Evolutionary conservation across 2,888 invertebrate genomes (phyloP), one percentile per base, ranked within the genome.

Genomic region (Thalpophila matura): DNA sequence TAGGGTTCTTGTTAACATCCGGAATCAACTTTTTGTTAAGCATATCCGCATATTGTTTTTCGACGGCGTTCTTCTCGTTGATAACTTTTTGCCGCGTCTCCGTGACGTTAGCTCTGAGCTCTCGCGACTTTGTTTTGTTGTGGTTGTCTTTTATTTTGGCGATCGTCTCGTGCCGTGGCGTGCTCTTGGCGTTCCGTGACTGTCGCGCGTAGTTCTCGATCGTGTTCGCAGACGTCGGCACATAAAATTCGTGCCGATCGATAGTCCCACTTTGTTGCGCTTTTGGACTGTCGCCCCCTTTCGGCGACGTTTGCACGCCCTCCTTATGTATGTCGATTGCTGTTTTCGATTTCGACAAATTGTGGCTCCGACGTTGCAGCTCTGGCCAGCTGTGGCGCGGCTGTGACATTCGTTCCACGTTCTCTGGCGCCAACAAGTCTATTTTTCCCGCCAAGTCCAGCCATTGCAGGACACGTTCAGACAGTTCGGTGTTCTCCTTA

Each of bases 391-490:
- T 94, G 86, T 93, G 93, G 12, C 93, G 83, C 4, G 92, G 95
- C 55, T 93, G 93, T 2, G 89, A 68, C 86, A 94, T 91, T 37
- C 94, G 75, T 57, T 92, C 91, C 0, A 70, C 84, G 26, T 88
- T 91, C 12, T 89, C 88, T 2, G 91, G 87, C n/a, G 89, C 87
- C 16, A 95, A 69, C 26, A 95, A 79, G 74, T 94, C 93, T 2
- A 95, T 93, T 81, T 96, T 96, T 0, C 96, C 97, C 0, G 97
- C 97, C 57, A 97, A 90, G 85, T 98, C 97, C 72, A 98, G 84
- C 98, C 98, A 98, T 79, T 97, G 97, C 3, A 98, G 89, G 0
- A 98, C 98, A 55, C 97, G 95, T 64, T 98, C 97, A 0, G 97
- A 95, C 18, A 95, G 77, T n/a, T 94, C 94, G 0, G 89, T 93